Base-by-base conservation (phyloP, 2,113 vertebrate species). In the Podilymbus podiceps region DNA sequence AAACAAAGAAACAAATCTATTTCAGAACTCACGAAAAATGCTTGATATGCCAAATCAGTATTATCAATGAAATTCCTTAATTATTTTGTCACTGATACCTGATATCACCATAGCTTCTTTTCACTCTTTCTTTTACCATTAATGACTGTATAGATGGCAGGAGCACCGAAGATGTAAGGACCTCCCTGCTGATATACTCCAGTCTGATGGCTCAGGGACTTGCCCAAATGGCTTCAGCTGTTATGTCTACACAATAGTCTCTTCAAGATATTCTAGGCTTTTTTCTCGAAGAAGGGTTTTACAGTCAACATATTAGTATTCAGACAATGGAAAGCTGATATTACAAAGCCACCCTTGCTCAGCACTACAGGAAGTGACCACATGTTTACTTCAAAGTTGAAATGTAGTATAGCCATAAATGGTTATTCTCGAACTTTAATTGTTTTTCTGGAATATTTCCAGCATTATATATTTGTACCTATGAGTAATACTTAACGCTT, bases 401-500 rank as follows among this genome's bases (percentile, higher is more conserved):
- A 76, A 81, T 56, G 13, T 25, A 60, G 2, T 49, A 17, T 44
- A 64, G 23, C 6, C 33, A 11, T 72, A 68, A 35, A 31, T 42
- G n/a, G 11, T 35, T 64, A 46, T 73, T 20, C 4, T 88, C 14
- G 49, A 33, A 40, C 42, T 88, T 88, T 56, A 40, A 31, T 24
- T 50, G 28, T 50, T 79, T 12, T 76, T 71, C 49, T 79, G 59
- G 23, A 77, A 49, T 52, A 73, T 84, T 89, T 52, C 49, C 4
- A n/a, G 35, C 12, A 38, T 79, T 62, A 46, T 60, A 13, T 47
- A 18, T 68, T 38, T 38, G 5, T 69, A 19, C 42, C 30, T 62
- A 3, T 56, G 14, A 67, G 30, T 85, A 89, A 60, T 49, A 50
- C 18, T 72, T 76, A 33, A 33, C 0, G 0, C 25, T 25, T 44